Evolutionary conservation across 1,140 invertebrate genomes (phyloP).

Genomic region (Neodiprion virginianus): DNA sequence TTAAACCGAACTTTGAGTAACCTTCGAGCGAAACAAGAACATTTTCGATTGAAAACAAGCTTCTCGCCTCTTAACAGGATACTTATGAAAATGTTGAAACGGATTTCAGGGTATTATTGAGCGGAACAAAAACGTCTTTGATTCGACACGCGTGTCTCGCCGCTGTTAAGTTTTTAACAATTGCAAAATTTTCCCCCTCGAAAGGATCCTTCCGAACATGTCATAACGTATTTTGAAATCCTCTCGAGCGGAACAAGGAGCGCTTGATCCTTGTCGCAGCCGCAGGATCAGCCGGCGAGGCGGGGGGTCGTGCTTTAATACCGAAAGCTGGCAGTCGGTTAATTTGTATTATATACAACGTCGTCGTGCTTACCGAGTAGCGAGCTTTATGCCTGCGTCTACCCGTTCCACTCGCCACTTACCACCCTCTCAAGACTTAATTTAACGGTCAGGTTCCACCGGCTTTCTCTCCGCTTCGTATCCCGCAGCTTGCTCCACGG

Average conservation of each 20-base stretch:
- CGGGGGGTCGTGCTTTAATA: neutral
- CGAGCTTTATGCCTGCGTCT: neutral
- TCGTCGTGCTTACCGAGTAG: neutral
- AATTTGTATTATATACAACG: neutral
- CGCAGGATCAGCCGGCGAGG: neutral
- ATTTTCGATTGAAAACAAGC: too few species aligned
- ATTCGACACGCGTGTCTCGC: too few species aligned
- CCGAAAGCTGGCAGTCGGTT: neutral
- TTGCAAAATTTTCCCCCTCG: too few species aligned
- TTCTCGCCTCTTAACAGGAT: too few species aligned
- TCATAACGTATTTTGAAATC: conserved; percentile 3
- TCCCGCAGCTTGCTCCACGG: too few species aligned
- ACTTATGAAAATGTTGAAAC: too few species aligned
- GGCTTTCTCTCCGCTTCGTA: neutral
- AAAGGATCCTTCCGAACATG: too few species aligned
- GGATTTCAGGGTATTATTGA: too few species aligned
- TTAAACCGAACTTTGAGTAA: too few species aligned
- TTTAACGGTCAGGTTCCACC: conserved; percentile 1
- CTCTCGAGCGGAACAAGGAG: neutral
- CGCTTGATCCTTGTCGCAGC: neutral
- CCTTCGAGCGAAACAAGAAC: too few species aligned
- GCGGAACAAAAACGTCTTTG: too few species aligned
- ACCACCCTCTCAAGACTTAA: neutral
- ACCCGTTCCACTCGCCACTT: neutral
- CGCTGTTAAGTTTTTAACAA: too few species aligned